These are phyloP conservation scores for Eulemur rufifrons DNA, from an alignment of 2,113 vertebrate species.

Conservation along the genomic window DNA sequence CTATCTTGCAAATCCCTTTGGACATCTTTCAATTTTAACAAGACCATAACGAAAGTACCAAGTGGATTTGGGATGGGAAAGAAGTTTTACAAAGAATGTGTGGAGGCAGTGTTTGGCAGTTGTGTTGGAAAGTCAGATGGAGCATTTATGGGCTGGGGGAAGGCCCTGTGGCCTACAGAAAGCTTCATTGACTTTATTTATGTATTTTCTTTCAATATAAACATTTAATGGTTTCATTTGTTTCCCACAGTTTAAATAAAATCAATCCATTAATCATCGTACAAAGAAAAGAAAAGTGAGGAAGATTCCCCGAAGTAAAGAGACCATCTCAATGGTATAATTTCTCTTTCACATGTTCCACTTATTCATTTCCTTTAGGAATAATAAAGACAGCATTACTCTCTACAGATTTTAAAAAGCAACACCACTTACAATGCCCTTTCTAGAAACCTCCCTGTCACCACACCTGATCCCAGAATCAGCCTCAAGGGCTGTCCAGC, in stretches of 20 bases:
- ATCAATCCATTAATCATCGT: conserved; percentile 56
- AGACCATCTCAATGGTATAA: not conserved
- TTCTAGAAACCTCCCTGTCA: conserved; percentile 36
- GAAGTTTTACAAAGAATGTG: conserved; percentile 67
- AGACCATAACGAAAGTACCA: conserved; percentile 61
- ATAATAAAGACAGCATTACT: conserved; percentile 31
- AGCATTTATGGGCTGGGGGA: conserved; percentile 58
- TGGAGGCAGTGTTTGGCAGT: conserved; percentile 61
- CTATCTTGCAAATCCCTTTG: conserved; percentile 52
- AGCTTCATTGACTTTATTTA: conserved; percentile 56
- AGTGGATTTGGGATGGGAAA: conserved; percentile 63
- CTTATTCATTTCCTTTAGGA: conserved; percentile 45
- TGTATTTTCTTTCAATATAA: conserved; percentile 57
- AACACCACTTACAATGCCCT: not conserved
- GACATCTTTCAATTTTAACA: conserved; percentile 61
- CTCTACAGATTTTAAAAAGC: conserved; percentile 9
- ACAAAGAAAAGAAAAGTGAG: conserved; percentile 42
- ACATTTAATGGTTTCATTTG: conserved; percentile 57
- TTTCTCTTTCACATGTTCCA: conserved; percentile 30
- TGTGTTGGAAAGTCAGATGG: conserved; percentile 66
- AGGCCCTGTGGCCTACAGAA: conserved; percentile 36
- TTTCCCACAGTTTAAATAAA: conserved; percentile 67
- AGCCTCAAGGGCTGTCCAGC: not conserved
- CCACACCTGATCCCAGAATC: conserved; percentile 45
- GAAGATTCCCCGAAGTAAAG: conserved; percentile 38